Conservation (phyloP, 1,140 invertebrate genomes). For the Dinoponera quadriceps region DNA sequence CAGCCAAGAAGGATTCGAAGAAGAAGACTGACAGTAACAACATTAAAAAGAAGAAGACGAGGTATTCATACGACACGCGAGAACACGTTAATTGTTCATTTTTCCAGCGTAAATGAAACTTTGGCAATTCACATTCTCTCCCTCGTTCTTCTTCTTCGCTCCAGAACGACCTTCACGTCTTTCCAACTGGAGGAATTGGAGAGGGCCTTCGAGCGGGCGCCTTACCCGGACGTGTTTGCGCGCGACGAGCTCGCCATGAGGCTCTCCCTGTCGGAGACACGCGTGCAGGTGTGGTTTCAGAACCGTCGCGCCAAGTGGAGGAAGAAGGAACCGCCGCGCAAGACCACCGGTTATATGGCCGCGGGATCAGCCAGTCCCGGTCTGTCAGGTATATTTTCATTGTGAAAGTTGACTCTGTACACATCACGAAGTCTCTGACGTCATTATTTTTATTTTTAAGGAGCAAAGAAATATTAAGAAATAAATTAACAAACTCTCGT, state of each 20-base stretch:
- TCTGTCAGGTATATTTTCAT: constrained; percentile 80
- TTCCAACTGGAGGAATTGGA: constrained; percentile 98
- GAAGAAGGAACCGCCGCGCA: constrained; percentile 98
- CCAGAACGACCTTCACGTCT: constrained; percentile 97
- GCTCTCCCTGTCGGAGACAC: constrained; percentile 95
- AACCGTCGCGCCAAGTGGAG: constrained; percentile 99
- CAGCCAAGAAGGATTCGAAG: constrained; percentile 90
- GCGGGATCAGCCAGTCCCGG: constrained; percentile 87
- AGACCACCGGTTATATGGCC: constrained; percentile 92
- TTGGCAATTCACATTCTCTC: constrained; percentile 1
- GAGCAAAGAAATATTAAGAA: constrained; percentile 18
- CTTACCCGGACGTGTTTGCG: constrained; percentile 98
- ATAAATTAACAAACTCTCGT: not conserved
- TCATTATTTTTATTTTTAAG: constrained; percentile 15
- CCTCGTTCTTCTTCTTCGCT: constrained; percentile 66
- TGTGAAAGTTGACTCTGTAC: constrained; percentile 35
- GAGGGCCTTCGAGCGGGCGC: constrained; percentile 96
- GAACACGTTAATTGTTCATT: too few relatives aligned
- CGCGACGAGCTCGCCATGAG: constrained; percentile 96
- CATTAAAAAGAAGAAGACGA: constrained; percentile 97
- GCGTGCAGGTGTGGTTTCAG: constrained; percentile 98
- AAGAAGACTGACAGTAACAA: constrained; percentile 95
- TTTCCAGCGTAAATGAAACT: not conserved
- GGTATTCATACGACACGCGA: constrained; percentile 86
- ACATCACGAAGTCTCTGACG: constrained; percentile 80